Evolutionary conservation across 2,888 invertebrate genomes (phyloP).

Genomic region (Odontothrips loti): DNA sequence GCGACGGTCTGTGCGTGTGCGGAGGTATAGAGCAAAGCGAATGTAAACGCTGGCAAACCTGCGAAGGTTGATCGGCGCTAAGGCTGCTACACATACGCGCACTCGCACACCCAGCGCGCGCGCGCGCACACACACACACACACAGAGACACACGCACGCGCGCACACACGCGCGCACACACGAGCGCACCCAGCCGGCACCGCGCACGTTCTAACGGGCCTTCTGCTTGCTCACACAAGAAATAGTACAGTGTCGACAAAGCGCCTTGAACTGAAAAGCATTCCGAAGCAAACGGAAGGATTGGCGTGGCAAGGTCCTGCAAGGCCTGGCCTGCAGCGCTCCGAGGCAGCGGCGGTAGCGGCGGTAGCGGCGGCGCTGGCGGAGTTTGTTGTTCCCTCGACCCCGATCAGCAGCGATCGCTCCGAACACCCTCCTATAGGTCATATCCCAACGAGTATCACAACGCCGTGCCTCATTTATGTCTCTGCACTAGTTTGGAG

Average conservation of each 20-base stretch:
- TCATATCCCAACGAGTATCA: no score
- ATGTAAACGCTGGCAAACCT: not conserved
- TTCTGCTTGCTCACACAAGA: not conserved
- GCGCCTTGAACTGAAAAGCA: conserved; percentile 16
- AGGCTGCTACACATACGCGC: not conserved
- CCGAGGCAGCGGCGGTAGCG: no score
- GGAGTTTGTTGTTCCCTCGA: not conserved
- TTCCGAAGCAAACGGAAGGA: not conserved
- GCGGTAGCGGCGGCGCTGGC: no score
- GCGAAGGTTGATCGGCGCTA: not conserved
- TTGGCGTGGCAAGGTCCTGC: not conserved
- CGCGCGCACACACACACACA: not conserved
- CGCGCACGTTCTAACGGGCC: not conserved
- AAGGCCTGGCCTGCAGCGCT: not conserved
- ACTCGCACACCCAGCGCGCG: no score
- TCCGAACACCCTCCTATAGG: no score
- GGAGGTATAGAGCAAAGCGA: no score
- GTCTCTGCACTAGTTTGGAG: no score
- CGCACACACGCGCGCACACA: not conserved
- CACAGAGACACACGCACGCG: not conserved
- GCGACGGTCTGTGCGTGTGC: no score
- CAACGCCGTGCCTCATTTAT: no score
- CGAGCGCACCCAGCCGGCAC: not conserved
- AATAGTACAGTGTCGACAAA: not conserved
- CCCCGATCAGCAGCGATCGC: not conserved